These are phyloP conservation scores for Condylura cristata DNA, from an alignment of 2,113 vertebrate species.

Conservation along the genomic window DNA sequence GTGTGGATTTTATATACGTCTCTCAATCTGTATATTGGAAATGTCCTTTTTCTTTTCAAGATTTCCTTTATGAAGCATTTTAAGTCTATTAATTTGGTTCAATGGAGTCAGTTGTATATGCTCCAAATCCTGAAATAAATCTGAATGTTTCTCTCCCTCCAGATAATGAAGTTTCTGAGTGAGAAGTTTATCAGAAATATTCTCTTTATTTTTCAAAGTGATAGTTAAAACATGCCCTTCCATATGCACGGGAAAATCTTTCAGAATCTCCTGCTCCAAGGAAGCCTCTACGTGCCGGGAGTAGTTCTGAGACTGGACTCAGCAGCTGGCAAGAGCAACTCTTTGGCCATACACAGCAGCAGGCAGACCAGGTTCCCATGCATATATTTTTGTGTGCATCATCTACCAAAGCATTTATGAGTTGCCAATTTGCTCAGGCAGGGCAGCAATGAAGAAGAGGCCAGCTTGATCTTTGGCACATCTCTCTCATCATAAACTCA, in stretches of 20 bases:
- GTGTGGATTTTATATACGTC: neutral
- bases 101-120: neutral
- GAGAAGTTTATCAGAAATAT: neutral
- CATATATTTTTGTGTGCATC: neutral
- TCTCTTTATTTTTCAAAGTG: neutral
- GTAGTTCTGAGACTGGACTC: neutral
- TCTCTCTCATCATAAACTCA: conserved; percentile 41
- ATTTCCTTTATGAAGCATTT: neutral
- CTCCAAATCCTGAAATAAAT: neutral
- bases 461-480: conserved; percentile 46
- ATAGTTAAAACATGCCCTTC: neutral
- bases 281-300: conserved; percentile 32
- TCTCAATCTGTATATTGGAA: neutral
- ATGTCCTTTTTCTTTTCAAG: neutral
- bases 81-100: neutral
- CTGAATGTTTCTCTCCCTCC: neutral
- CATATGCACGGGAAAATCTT: neutral
- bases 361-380: neutral
- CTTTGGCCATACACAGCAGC: neutral
- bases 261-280: conserved; percentile 24
- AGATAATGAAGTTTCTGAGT: neutral
- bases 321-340: conserved; percentile 11
- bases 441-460: neutral
- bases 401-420: conserved; percentile 40
- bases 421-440: conserved; percentile 47